A percentile compares a stretch with the other conserved stretches of the same genome.
These are phyloP conservation scores for Oryctes rhinoceros DNA, from an alignment of 1,140 invertebrate genomes.

Conservation along the genomic window DNA sequence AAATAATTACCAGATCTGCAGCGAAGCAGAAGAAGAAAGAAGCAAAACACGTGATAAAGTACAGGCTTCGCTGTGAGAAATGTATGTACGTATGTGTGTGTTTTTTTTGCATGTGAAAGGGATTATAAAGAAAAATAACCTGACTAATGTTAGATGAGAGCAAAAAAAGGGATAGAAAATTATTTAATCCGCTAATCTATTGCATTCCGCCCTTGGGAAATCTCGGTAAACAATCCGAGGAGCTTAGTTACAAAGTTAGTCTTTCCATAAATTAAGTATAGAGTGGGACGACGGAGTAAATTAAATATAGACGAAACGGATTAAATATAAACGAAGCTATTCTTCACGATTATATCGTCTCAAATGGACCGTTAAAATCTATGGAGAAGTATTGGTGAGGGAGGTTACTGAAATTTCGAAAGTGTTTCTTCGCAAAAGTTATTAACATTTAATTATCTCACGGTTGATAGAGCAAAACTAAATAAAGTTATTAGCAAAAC, in stretches of 20 bases:
- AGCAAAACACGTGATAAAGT: constrained; percentile 6
- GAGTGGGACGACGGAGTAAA: constrained; percentile 5
- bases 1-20: constrained; percentile 17
- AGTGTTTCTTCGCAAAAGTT: too few species aligned
- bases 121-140: background rate
- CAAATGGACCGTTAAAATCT: constrained; percentile 9
- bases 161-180: constrained; percentile 17
- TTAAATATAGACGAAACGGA: constrained; percentile 26
- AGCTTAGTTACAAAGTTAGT: constrained; percentile 27
- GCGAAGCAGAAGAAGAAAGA: background rate
- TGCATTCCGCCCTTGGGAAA: constrained; percentile 25
- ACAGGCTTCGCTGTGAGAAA: constrained; percentile 2
- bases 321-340: constrained; percentile 27
- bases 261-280: constrained; percentile 37
- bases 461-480: too few species aligned
- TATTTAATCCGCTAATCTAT: constrained; percentile 28
- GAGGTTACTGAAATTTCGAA: background rate
- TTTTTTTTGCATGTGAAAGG: background rate
- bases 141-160: background rate
- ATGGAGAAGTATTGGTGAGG: background rate
- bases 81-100: background rate
- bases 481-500: too few species aligned
- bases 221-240: constrained; percentile 8
- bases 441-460: too few species aligned
- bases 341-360: background rate